These are phyloP conservation scores for Pachliopta kotzebuea DNA, from an alignment of 2,888 invertebrate species.

Conservation along the genomic window DNA sequence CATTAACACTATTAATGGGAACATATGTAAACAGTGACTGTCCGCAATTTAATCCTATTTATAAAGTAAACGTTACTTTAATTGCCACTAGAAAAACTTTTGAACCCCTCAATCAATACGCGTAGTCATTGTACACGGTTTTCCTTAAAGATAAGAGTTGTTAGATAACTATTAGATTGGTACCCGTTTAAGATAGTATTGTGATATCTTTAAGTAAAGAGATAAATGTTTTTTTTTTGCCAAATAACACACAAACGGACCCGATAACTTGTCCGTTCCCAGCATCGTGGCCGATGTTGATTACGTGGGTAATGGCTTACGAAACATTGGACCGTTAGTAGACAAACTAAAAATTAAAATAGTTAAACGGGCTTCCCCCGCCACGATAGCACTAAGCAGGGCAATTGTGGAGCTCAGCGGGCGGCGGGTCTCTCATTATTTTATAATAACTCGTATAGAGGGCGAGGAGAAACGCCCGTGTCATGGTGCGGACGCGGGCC, in stretches of 20 bases:
- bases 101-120: background rate
- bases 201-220: slow-evolving; percentile 7
- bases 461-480: slow-evolving; percentile 60
- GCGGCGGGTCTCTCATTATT: slow-evolving; percentile 77
- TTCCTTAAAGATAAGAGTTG: slow-evolving; percentile 10
- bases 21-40: too few species aligned
- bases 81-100: background rate
- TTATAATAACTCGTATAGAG: slow-evolving; percentile 77
- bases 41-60: background rate
- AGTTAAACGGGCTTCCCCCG: slow-evolving; percentile 70
- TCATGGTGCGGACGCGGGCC: slow-evolving; percentile 58
- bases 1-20: too few species aligned
- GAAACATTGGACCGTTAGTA: slow-evolving; percentile 71
- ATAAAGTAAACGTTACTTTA: slow-evolving; percentile 3
- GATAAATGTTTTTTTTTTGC: slow-evolving; percentile 12
- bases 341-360: slow-evolving; percentile 80
- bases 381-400: slow-evolving; percentile 72
- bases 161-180: background rate
- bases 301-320: slow-evolving; percentile 59
- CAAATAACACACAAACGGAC: slow-evolving; percentile 3
- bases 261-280: slow-evolving; percentile 17
- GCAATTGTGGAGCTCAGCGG: slow-evolving; percentile 78
- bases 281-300: slow-evolving; percentile 15
- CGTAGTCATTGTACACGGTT: background rate
- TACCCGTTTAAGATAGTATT: background rate